phyloP scores from a whole-genome alignment of 2,797 vertebrate species.

The Hippopotamyrus pictus region DNA sequence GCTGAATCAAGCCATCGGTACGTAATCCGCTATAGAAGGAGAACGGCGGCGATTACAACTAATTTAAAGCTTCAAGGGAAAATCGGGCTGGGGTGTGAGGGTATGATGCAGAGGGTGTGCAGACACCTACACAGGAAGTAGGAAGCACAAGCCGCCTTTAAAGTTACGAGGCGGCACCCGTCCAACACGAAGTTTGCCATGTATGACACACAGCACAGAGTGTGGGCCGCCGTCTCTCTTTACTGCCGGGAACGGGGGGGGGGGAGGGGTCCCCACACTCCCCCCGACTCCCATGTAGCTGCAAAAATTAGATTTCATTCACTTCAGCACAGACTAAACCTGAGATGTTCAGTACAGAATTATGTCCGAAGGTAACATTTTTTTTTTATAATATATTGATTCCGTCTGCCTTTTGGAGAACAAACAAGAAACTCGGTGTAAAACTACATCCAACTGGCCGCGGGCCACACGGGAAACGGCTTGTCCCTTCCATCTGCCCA shows the following conservation, averaged over 20 bases:
- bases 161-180: neutral
- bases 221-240: neutral
- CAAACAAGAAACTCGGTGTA: constrained; percentile 60
- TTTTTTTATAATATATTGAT: constrained; percentile 63
- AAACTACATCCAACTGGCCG: constrained; percentile 62
- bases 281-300: neutral
- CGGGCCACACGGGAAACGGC: neutral
- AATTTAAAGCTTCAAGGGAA: neutral
- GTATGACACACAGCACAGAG: neutral
- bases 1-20: neutral
- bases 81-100: neutral
- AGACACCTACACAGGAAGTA: neutral
- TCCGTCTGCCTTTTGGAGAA: constrained; percentile 41
- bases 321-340: neutral
- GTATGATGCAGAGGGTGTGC: neutral
- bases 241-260: neutral
- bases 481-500: constrained; percentile 10
- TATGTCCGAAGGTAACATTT: constrained; percentile 52
- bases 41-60: neutral
- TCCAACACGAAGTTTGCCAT: neutral
- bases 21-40: neutral
- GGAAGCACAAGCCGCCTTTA: neutral
- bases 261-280: neutral
- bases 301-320: neutral
- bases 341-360: constrained; percentile 45